Conservation (phyloP, 1,140 invertebrate genomes). For the Spodoptera litura region DNA sequence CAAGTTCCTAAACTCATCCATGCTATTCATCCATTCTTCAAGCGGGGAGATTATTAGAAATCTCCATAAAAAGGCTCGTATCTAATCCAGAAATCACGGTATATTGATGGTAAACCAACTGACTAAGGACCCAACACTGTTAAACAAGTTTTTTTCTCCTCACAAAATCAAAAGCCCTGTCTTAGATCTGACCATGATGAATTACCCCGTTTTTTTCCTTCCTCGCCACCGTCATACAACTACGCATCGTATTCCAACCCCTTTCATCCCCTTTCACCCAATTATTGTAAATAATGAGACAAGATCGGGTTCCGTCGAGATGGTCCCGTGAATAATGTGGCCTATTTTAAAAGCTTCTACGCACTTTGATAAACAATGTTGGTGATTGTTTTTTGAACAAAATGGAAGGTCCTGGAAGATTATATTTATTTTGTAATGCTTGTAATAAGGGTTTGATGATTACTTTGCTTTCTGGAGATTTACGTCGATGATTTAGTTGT, state of each 20-base stretch:
- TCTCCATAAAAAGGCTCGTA: too few species aligned
- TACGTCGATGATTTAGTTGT: too few species aligned
- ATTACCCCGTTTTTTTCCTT: conserved; percentile 26
- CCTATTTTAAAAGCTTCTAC: conserved; percentile 47
- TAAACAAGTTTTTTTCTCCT: background rate
- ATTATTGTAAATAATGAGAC: conserved; percentile 77
- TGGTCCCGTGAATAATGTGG: conserved; percentile 52
- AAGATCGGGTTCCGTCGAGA: conserved; percentile 62
- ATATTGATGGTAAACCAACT: too few species aligned
- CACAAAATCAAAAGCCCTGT: conserved; percentile 11
- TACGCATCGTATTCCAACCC: conserved; percentile 50
- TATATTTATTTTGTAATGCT: too few species aligned
- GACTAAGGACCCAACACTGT: too few species aligned
- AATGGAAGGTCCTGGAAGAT: background rate
- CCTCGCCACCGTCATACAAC: background rate
- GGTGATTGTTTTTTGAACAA: conserved; percentile 8
- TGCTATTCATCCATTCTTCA: too few species aligned
- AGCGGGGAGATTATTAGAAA: too few species aligned
- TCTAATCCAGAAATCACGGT: too few species aligned
- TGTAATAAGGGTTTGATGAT: too few species aligned
- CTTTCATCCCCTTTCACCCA: conserved; percentile 64
- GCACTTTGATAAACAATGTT: background rate
- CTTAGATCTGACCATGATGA: conserved; percentile 28
- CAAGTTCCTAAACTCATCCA: too few species aligned
- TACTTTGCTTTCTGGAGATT: too few species aligned